phyloP scores from a whole-genome alignment of 2,888 invertebrate genomes.

The Parasteatoda lunata region DNA sequence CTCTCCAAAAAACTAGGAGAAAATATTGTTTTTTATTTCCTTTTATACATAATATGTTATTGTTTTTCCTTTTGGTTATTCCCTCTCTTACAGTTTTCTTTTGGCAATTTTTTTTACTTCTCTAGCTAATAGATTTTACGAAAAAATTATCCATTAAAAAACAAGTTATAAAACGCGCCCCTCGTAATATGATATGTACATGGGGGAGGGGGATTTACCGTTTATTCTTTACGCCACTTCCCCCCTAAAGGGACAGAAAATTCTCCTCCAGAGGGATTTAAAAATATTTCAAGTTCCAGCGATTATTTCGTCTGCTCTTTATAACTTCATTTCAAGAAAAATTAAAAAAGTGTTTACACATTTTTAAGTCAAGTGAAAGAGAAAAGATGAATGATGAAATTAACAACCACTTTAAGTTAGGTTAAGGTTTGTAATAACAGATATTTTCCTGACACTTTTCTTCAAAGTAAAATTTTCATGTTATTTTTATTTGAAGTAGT shows the following conservation, averaged over 20 bases:
- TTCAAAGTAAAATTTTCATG: no score
- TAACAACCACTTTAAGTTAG: no score
- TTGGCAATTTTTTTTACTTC: slow-evolving; percentile 37
- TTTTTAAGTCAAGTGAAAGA: no score
- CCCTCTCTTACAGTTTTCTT: slow-evolving; percentile 49
- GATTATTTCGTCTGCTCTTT: background rate
- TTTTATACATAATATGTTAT: slow-evolving; percentile 32
- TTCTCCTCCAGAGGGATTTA: background rate
- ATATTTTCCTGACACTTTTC: no score
- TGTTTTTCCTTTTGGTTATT: slow-evolving; percentile 28
- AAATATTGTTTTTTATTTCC: slow-evolving; percentile 14
- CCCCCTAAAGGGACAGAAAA: background rate
- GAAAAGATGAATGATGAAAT: no score
- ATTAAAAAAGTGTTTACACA: no score
- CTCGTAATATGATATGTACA: slow-evolving; percentile 27
- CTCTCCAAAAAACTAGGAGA: slow-evolving; percentile 18
- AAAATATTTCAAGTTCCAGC: background rate
- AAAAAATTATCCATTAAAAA: slow-evolving; percentile 34
- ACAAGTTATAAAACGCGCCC: slow-evolving; percentile 25
- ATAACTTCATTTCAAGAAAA: background rate
- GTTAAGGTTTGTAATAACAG: no score
- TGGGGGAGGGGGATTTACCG: background rate
- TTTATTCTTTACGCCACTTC: slow-evolving; percentile 26
- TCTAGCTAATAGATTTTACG: slow-evolving; percentile 14
- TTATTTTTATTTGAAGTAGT: no score